Percentiles rank a stretch among this genome's conserved stretches.
Conservation (phyloP, 2,888 invertebrate species). For the Kryphioiulus occultus region DNA sequence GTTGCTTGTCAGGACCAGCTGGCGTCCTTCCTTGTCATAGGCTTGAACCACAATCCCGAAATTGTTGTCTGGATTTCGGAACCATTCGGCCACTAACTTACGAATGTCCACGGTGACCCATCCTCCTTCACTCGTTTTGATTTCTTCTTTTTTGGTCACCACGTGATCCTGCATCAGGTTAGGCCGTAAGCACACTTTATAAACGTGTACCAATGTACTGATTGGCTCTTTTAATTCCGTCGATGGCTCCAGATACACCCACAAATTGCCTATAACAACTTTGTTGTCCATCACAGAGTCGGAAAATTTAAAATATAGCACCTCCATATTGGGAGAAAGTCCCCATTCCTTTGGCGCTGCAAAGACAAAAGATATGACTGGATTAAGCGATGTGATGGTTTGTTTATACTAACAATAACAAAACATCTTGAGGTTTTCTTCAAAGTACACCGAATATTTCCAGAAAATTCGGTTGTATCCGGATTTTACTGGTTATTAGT, state of each 20-base stretch:
- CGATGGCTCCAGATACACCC: conserved; percentile 69
- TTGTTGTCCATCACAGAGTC: conserved; percentile 74
- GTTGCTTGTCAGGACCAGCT: conserved; percentile 72
- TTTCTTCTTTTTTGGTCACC: conserved; percentile 59
- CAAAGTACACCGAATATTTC: too few relatives aligned
- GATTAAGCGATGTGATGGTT: too few relatives aligned
- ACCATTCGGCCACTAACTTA: conserved; percentile 77
- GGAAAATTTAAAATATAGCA: conserved; percentile 76
- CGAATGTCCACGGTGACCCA: conserved; percentile 81
- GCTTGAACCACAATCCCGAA: conserved; percentile 79
- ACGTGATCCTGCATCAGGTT: conserved; percentile 54
- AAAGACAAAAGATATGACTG: conserved; percentile 46
- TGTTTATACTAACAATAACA: too few relatives aligned
- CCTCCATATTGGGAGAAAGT: conserved; percentile 72
- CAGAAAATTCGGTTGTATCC: too few relatives aligned
- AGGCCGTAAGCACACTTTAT: conserved; percentile 49
- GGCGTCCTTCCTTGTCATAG: conserved; percentile 57
- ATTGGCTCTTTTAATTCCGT: conserved; percentile 10
- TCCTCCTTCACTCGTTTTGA: conserved; percentile 63
- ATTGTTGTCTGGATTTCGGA: conserved; percentile 75
- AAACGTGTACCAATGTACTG: conserved; percentile 48
- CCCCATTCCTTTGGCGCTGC: conserved; percentile 72
- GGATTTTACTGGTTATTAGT: too few relatives aligned
- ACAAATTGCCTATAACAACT: conserved; percentile 74
- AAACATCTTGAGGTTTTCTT: too few relatives aligned